Percentiles rank a stretch among this genome's conserved stretches.
Evolutionary conservation across 2,888 invertebrate genomes (phyloP).

Genomic region (Apotomis capreana): DNA sequence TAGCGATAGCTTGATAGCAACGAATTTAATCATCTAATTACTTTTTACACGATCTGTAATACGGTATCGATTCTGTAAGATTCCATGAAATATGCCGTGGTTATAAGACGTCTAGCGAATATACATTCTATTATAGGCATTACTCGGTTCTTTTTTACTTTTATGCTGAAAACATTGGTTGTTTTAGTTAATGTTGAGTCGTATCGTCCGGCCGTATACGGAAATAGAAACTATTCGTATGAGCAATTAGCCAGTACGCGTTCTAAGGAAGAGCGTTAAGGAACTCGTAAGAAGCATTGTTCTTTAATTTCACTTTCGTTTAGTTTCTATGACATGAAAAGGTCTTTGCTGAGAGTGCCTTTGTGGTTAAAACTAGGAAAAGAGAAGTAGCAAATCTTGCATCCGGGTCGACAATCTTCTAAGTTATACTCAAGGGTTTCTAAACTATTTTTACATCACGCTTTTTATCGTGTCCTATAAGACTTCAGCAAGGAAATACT

Average conservation of each 20-base stretch:
- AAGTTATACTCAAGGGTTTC: too few relatives aligned
- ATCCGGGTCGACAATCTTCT: background rate
- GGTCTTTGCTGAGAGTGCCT: slow-evolving; percentile 6
- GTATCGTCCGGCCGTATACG: slow-evolving; percentile 12
- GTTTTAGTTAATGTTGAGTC: background rate
- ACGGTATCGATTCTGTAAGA: background rate
- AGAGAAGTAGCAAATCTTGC: background rate
- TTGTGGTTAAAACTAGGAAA: background rate
- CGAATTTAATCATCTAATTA: background rate
- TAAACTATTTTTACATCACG: too few relatives aligned
- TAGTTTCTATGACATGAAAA: slow-evolving; percentile 22
- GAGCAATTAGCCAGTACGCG: slow-evolving; percentile 20
- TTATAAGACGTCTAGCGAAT: background rate
- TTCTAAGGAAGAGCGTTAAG: slow-evolving; percentile 21
- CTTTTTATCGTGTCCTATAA: too few relatives aligned
- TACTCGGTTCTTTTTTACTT: background rate
- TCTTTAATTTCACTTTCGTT: slow-evolving; percentile 34
- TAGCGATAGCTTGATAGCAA: slow-evolving; percentile 3
- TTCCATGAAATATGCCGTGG: background rate
- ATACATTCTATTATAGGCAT: background rate
- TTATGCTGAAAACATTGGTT: background rate
- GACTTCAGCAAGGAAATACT: too few relatives aligned
- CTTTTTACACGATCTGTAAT: background rate
- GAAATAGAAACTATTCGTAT: slow-evolving; percentile 27
- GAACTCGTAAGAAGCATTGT: slow-evolving; percentile 29